phyloP scores from a whole-genome alignment of 1,140 invertebrate species.

The Scaptodrosophila lebanonensis region DNA sequence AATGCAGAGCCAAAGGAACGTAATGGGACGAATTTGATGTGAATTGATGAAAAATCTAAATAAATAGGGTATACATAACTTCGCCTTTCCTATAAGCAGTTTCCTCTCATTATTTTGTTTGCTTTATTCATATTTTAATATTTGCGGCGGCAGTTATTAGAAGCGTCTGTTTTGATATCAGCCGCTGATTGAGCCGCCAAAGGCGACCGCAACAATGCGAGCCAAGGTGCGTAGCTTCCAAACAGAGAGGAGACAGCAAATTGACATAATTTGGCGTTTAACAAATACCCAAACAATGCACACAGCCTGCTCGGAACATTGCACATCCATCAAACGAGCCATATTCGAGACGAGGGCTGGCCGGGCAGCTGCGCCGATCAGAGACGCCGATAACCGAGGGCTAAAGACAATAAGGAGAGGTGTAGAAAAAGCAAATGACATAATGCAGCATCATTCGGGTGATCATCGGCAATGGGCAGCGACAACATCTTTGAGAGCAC shows the following conservation, averaged over 20 bases:
- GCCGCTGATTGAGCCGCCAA: slow-evolving; percentile 35
- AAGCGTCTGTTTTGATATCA: slow-evolving; percentile 35
- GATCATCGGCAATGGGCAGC: slow-evolving; percentile 3
- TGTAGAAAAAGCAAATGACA: slow-evolving; percentile 72
- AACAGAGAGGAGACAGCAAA: slow-evolving; percentile 47
- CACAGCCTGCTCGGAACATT: slow-evolving; percentile 27
- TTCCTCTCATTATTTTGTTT: slow-evolving; percentile 38
- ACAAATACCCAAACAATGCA: slow-evolving; percentile 47
- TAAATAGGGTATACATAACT: too few species aligned
- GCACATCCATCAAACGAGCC: slow-evolving; percentile 39
- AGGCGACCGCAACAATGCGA: slow-evolving; percentile 26
- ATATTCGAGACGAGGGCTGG: slow-evolving; percentile 8
- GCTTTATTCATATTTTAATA: slow-evolving; percentile 69
- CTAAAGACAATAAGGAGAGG: slow-evolving; percentile 28
- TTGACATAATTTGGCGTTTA: slow-evolving; percentile 76
- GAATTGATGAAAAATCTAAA: too few species aligned
- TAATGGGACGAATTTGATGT: too few species aligned
- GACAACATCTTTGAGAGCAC: slow-evolving; percentile 5
- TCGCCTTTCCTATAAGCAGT: too few species aligned
- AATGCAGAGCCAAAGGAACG: too few species aligned
- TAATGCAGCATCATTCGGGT: slow-evolving; percentile 63
- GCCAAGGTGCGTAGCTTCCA: slow-evolving; percentile 32
- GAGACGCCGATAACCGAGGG: slow-evolving; percentile 31
- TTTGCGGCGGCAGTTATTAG: slow-evolving; percentile 43
- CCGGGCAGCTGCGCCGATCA: slow-evolving; percentile 54